phyloP scores from a whole-genome alignment of 1,140 invertebrate species.

The Ceratosolen fusciceps region DNA sequence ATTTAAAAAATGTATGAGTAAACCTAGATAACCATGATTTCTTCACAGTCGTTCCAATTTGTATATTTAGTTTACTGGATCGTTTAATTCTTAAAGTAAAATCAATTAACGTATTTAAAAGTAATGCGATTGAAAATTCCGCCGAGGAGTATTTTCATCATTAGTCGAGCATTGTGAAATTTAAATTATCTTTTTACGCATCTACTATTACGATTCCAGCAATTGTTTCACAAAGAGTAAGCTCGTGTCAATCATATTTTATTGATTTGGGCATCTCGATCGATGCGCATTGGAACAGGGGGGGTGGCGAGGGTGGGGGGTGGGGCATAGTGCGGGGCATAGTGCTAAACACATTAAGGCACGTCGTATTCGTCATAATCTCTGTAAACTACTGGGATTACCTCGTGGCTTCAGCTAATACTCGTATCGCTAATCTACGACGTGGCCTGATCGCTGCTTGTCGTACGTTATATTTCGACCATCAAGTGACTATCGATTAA shows the following conservation, averaged over 20 bases:
- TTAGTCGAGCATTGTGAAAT: too few species aligned
- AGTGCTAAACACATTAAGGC: constrained; percentile 32
- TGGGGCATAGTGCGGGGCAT: too few species aligned
- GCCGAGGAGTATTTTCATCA: too few species aligned
- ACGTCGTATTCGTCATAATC: constrained; percentile 41
- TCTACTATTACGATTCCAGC: too few species aligned
- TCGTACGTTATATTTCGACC: not conserved
- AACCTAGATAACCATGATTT: too few species aligned
- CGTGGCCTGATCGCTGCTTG: constrained; percentile 12
- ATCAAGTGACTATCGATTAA: not conserved
- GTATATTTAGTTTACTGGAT: too few species aligned
- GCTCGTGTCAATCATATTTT: not conserved
- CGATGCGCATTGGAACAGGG: constrained; percentile 2
- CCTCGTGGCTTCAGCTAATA: not conserved
- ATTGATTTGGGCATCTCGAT: constrained; percentile 16
- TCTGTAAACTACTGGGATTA: constrained; percentile 43
- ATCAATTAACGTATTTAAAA: too few species aligned
- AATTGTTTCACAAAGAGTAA: constrained; percentile 35
- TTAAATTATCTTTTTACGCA: too few species aligned
- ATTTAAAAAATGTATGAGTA: too few species aligned
- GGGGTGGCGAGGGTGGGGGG: constrained; percentile 26
- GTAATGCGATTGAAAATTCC: too few species aligned
- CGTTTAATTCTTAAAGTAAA: not conserved
- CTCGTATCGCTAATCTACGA: not conserved
- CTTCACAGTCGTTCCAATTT: not conserved